These are phyloP conservation scores for Tachyglossus aculeatus DNA, from an alignment of 2,797 vertebrate genomes.

Conservation along the genomic window DNA sequence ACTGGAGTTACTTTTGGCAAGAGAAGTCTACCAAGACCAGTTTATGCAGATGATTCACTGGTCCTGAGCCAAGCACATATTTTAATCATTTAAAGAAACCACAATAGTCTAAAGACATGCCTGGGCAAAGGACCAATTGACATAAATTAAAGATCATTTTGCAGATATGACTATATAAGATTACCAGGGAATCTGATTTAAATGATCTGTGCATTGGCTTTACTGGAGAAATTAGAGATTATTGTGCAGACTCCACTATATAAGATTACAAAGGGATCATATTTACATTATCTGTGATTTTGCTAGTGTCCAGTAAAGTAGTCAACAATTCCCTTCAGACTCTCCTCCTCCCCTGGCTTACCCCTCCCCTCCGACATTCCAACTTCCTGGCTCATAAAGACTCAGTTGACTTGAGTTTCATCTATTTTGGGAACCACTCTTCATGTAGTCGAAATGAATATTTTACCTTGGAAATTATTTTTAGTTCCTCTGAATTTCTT, in stretches of 20 bases:
- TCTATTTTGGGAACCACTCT: slow-evolving; percentile 23
- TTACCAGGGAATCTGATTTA: slow-evolving; percentile 9
- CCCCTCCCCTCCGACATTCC: too few species aligned
- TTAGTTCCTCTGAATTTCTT: slow-evolving; percentile 41
- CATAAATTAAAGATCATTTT: slow-evolving; percentile 14
- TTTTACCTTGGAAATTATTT: slow-evolving; percentile 34
- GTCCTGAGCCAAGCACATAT: slow-evolving; percentile 10
- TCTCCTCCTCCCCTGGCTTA: neutral
- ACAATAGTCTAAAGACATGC: neutral
- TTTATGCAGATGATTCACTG: slow-evolving; percentile 15
- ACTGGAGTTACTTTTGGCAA: slow-evolving; percentile 14
- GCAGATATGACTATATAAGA: slow-evolving; percentile 31
- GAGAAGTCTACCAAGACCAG: neutral
- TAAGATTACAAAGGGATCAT: too few species aligned
- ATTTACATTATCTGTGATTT: too few species aligned
- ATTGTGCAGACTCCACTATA: too few species aligned
- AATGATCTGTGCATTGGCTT: slow-evolving; percentile 18
- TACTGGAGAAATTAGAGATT: neutral
- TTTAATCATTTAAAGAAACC: slow-evolving; percentile 26
- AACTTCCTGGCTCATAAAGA: neutral
- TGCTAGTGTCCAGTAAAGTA: too few species aligned
- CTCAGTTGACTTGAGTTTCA: slow-evolving; percentile 14
- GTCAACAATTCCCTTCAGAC: too few species aligned
- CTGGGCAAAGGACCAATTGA: neutral
- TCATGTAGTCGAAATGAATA: slow-evolving; percentile 32